These are phyloP conservation scores for Anoncus sp. DNA, from an alignment of 2,888 invertebrate species.

Conservation along the genomic window DNA sequence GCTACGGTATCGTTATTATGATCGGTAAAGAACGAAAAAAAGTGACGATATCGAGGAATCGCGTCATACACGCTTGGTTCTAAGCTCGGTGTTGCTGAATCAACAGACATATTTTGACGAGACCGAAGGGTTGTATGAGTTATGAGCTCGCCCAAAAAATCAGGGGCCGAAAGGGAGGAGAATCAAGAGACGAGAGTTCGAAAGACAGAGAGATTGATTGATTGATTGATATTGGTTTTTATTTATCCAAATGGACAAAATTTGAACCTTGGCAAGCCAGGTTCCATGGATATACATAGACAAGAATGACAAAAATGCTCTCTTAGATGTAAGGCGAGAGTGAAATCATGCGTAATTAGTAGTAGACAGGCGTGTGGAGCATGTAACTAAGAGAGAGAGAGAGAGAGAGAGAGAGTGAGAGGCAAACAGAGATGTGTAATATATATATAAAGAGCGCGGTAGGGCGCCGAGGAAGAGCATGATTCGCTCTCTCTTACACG, in stretches of 20 bases:
- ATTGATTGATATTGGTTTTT: too few relatives aligned
- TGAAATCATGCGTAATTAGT: too few relatives aligned
- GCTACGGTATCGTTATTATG: conserved; percentile 27
- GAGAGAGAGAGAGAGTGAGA: conserved; percentile 27
- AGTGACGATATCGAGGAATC: conserved; percentile 11
- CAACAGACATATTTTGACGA: conserved; percentile 28
- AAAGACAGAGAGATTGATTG: conserved; percentile 23
- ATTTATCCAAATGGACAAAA: too few relatives aligned
- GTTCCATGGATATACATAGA: too few relatives aligned
- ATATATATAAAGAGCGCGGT: too few relatives aligned
- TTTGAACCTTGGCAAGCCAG: too few relatives aligned
- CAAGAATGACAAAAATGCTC: too few relatives aligned
- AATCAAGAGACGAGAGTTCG: conserved; percentile 16
- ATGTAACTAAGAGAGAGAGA: too few relatives aligned
- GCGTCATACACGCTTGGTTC: not conserved
- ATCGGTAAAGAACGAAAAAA: conserved; percentile 29
- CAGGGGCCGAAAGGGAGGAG: not conserved
- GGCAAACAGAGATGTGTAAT: conserved; percentile 22
- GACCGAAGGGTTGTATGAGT: conserved; percentile 6
- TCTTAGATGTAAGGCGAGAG: too few relatives aligned
- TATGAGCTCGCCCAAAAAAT: conserved; percentile 24
- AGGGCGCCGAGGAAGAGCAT: too few relatives aligned
- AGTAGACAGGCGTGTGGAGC: too few relatives aligned
- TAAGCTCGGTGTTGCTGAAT: conserved; percentile 25
- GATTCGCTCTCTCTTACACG: too few relatives aligned